Conservation (phyloP, 64 coral and sea anemone genomes). For the Actinia equina region DNA sequence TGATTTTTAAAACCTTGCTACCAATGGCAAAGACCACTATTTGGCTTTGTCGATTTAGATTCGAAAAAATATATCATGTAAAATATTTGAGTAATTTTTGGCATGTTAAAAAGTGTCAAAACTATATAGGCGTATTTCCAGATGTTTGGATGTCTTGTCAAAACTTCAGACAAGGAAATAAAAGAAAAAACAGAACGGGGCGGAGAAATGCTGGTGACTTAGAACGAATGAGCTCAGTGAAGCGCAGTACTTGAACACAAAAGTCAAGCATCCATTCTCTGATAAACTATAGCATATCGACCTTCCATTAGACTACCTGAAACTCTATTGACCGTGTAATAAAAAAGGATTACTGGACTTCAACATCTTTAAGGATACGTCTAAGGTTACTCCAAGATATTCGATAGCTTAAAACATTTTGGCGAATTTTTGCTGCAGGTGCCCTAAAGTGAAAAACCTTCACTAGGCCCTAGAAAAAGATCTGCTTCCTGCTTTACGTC, state of each 20-base stretch:
- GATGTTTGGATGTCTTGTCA: neutral
- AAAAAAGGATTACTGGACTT: neutral
- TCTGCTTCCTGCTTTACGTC: neutral
- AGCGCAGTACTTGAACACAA: neutral
- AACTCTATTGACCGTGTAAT: constrained; percentile 11
- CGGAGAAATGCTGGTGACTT: neutral
- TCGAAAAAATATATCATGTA: neutral
- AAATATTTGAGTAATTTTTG: neutral
- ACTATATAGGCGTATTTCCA: neutral
- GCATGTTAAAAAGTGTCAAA: neutral
- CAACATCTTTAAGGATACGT: neutral
- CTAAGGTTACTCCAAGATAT: neutral
- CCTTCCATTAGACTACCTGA: neutral
- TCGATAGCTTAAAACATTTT: neutral
- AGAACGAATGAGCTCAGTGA: neutral
- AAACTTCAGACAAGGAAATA: neutral
- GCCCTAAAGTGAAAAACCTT: neutral
- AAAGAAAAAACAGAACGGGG: neutral
- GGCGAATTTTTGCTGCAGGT: neutral
- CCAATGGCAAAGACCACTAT: neutral
- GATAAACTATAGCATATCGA: neutral
- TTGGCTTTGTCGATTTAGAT: neutral
- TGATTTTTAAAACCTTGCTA: neutral
- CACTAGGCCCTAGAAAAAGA: neutral
- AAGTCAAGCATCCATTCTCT: neutral